These are phyloP conservation scores for Dendrocopos noguchii DNA, from an alignment of 2,113 vertebrate species.

Conservation along the genomic window DNA sequence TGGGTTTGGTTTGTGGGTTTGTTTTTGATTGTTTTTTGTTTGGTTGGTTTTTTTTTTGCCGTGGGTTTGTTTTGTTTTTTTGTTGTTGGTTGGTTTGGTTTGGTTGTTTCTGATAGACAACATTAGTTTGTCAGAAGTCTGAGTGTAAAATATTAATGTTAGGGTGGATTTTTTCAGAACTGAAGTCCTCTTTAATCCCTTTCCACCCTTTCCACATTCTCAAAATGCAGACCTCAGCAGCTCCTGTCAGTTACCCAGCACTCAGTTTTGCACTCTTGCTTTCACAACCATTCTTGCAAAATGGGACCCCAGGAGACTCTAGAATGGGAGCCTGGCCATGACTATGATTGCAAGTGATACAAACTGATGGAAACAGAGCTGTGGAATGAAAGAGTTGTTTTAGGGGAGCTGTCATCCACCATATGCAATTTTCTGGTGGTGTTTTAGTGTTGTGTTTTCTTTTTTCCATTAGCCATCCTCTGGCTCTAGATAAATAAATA, in stretches of 20 bases:
- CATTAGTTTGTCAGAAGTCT: not conserved
- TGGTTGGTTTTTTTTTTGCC: too few relatives aligned
- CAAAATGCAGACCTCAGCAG: not conserved
- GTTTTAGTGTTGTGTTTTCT: too few relatives aligned
- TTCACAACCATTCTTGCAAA: not conserved
- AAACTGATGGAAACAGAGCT: not conserved
- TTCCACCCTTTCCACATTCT: not conserved
- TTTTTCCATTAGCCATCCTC: not conserved
- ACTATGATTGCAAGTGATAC: not conserved
- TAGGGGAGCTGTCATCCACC: not conserved
- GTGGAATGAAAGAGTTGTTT: not conserved
- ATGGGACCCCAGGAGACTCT: not conserved
- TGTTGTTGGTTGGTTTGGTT: too few relatives aligned
- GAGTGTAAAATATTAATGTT: not conserved
- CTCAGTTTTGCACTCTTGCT: not conserved
- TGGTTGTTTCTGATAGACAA: not conserved
- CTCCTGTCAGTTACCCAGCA: not conserved
- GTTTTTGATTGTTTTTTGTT: too few relatives aligned
- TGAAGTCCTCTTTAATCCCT: not conserved
- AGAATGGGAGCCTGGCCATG: not conserved
- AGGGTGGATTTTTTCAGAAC: not conserved
- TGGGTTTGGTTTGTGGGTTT: too few relatives aligned
- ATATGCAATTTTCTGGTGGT: not conserved
- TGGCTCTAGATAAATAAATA: not conserved
- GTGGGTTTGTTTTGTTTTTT: too few relatives aligned